phyloP scores from a whole-genome alignment of 2,797 vertebrate species.

The Sebastes goodei region DNA sequence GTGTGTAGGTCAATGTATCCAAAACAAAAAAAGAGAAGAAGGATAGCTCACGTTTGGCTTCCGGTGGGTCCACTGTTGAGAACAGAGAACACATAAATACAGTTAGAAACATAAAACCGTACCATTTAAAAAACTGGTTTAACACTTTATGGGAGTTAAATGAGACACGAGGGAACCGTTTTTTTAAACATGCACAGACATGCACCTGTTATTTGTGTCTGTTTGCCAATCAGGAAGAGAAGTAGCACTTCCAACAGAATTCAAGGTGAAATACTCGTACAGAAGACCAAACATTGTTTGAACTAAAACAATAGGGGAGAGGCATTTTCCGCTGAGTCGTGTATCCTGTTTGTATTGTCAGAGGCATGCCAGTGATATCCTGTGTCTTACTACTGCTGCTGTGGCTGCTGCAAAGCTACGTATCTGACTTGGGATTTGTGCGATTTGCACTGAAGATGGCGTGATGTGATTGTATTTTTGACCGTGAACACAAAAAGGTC shows the following conservation, averaged over 20 bases:
- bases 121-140: background rate
- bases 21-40: conserved; percentile 17
- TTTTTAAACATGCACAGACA: background rate
- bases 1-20: background rate
- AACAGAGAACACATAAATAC: conserved; percentile 32
- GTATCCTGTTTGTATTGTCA: conserved; percentile 44
- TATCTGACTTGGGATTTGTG: conserved; percentile 6
- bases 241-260: background rate
- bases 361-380: conserved; percentile 49
- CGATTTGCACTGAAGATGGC: background rate
- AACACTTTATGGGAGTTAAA: background rate
- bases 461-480: background rate
- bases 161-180: background rate
- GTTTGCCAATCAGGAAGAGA: background rate
- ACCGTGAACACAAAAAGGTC: background rate
- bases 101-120: conserved; percentile 2
- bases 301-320: conserved; percentile 14
- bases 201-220: background rate
- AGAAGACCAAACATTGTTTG: conserved; percentile 4
- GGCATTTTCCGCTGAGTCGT: conserved; percentile 13
- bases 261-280: background rate
- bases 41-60: conserved; percentile 52
- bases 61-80: background rate
- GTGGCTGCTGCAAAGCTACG: background rate
- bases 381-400: conserved; percentile 14